Conservation (phyloP, 2,797 vertebrate species). For the Enteromius unitaeniatus region DNA sequence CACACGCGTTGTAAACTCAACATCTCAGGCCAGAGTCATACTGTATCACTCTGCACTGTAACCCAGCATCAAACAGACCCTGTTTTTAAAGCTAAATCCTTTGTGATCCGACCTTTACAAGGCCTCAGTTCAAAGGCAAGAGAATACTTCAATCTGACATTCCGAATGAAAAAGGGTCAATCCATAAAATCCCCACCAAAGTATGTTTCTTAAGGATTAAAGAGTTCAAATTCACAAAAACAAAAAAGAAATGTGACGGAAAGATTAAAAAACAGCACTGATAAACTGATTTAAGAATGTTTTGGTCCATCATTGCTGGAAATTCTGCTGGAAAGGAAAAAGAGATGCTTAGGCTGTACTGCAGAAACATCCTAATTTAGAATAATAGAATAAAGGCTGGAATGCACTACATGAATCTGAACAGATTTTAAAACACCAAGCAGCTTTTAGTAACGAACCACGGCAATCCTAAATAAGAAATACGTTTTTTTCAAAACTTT, state of each 20-base stretch:
- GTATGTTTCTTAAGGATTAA: constrained; percentile 44
- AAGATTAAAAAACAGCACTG: not conserved
- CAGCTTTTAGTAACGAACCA: not conserved
- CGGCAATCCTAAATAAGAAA: not conserved
- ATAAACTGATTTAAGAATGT: not conserved
- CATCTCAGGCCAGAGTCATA: constrained; percentile 14
- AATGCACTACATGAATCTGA: not conserved
- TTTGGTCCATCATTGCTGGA: not conserved
- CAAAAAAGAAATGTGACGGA: not conserved
- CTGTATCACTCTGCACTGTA: constrained; percentile 35
- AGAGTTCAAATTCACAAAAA: constrained; percentile 10
- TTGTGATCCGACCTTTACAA: constrained; percentile 45
- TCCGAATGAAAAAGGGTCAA: constrained; percentile 27
- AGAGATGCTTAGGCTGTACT: too few relatives aligned
- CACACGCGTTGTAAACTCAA: constrained; percentile 10
- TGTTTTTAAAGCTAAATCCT: constrained; percentile 38
- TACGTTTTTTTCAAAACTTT: not conserved
- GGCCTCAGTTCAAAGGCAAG: constrained; percentile 41
- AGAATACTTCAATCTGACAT: constrained; percentile 36
- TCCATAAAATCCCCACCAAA: constrained; percentile 35
- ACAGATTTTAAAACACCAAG: not conserved
- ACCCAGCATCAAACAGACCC: constrained; percentile 41
- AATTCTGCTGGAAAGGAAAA: not conserved
- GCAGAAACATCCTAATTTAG: too few relatives aligned
- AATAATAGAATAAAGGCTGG: not conserved